A percentile compares a stretch with the other conserved stretches of the same genome.
Evolutionary conservation across 2,888 invertebrate species (phyloP).

Genomic region (Prenolepis imparis): DNA sequence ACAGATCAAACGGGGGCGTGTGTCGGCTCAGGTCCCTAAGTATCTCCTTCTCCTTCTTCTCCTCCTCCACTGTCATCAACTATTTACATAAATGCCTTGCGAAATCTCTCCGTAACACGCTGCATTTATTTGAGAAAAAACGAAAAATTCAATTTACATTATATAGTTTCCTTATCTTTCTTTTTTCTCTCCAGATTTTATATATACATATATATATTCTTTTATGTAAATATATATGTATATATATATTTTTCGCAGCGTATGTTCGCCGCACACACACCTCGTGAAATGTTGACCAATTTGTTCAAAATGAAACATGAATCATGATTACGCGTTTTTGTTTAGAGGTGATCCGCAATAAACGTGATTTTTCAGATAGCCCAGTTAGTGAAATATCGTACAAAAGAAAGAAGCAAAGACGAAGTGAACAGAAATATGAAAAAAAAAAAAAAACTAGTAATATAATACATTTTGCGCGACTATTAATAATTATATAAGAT

Average conservation of each 20-base stretch:
- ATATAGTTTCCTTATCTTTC: slow-evolving; percentile 2
- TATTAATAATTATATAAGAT: slow-evolving; percentile 39
- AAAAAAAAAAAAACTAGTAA: slow-evolving; percentile 21
- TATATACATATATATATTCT: background rate
- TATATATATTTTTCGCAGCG: slow-evolving; percentile 7
- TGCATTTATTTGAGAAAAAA: slow-evolving; percentile 48
- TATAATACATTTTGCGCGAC: slow-evolving; percentile 11
- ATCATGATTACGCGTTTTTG: slow-evolving; percentile 40
- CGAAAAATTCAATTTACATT: slow-evolving; percentile 9
- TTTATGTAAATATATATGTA: background rate
- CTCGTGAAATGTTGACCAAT: slow-evolving; percentile 22
- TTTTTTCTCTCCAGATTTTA: background rate
- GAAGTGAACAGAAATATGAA: slow-evolving; percentile 5
- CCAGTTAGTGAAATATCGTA: slow-evolving; percentile 32
- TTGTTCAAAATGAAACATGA: slow-evolving; percentile 47
- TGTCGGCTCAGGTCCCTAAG: slow-evolving; percentile 83
- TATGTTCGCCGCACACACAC: slow-evolving; percentile 2
- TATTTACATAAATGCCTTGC: slow-evolving; percentile 79
- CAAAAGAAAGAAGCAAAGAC: slow-evolving; percentile 45
- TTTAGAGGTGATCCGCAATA: background rate
- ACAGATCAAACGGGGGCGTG: slow-evolving; percentile 66
- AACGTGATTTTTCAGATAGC: slow-evolving; percentile 22
- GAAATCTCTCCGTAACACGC: slow-evolving; percentile 68
- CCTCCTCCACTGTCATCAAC: slow-evolving; percentile 73
- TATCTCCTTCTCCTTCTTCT: slow-evolving; percentile 73